Conservation (phyloP, 1,140 invertebrate genomes). For the Drosophila rufa region DNA sequence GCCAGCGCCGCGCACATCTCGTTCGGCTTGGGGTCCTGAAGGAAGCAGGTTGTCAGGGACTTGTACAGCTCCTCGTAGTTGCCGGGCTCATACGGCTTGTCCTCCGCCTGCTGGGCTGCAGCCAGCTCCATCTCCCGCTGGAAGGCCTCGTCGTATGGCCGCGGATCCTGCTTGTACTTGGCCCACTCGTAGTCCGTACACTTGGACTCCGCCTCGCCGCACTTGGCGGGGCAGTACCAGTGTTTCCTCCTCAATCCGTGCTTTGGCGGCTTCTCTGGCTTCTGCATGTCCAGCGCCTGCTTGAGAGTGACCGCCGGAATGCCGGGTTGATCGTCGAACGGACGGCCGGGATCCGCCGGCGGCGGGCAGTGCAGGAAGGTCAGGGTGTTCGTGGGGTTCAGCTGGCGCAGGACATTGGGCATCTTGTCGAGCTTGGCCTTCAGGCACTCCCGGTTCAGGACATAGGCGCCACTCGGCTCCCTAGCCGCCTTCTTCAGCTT, state of each 20-base stretch:
- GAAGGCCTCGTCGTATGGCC: slow-evolving; percentile 8
- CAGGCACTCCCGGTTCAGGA: slow-evolving; percentile 44
- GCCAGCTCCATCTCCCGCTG: not conserved
- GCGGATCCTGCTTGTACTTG: slow-evolving; percentile 28
- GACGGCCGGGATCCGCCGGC: not conserved
- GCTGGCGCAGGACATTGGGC: slow-evolving; percentile 44
- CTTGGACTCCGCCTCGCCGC: slow-evolving; percentile 30
- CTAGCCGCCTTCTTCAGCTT: not conserved
- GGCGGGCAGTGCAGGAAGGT: slow-evolving; percentile 26
- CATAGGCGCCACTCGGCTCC: not conserved
- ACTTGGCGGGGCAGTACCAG: slow-evolving; percentile 30
- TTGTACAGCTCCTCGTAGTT: slow-evolving; percentile 66
- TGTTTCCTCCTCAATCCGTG: slow-evolving; percentile 10
- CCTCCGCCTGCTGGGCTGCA: not conserved
- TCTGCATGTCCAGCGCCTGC: slow-evolving; percentile 21
- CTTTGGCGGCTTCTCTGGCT: slow-evolving; percentile 3
- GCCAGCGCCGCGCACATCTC: slow-evolving; percentile 11
- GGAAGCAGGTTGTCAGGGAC: slow-evolving; percentile 46
- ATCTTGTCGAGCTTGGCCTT: slow-evolving; percentile 34
- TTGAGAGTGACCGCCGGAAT: not conserved
- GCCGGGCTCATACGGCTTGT: slow-evolving; percentile 21
- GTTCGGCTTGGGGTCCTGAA: not conserved
- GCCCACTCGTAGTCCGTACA: slow-evolving; percentile 49
- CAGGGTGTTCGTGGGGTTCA: slow-evolving; percentile 9
- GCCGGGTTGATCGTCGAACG: slow-evolving; percentile 18